phyloP scores from a whole-genome alignment of 2,888 invertebrate genomes.

The Drosophila anceps region DNA sequence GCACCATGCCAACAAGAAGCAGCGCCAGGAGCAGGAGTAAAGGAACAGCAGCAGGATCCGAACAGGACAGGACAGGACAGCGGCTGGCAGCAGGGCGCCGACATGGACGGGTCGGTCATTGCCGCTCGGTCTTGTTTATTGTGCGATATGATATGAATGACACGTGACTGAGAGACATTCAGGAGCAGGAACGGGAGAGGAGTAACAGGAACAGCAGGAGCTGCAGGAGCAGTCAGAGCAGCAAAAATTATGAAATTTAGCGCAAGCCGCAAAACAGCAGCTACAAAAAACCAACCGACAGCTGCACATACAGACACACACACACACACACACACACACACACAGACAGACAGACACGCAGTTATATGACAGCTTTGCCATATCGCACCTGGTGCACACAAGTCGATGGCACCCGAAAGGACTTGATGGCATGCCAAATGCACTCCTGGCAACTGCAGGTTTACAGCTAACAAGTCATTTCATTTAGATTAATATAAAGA shows the following conservation, averaged over 20 bases:
- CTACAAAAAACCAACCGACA: conserved; percentile 31
- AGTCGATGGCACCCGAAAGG: conserved; percentile 21
- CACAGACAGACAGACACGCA: conserved; percentile 28
- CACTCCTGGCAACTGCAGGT: neutral
- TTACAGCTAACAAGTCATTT: neutral
- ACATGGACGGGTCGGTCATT: conserved; percentile 28
- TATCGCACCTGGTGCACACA: conserved; percentile 78
- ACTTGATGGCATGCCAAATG: conserved; percentile 13
- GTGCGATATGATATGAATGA: conserved; percentile 78
- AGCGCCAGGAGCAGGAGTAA: neutral
- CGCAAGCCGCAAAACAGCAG: conserved; percentile 64
- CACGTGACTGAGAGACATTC: conserved; percentile 70
- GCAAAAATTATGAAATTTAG: conserved; percentile 79
- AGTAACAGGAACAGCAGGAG: neutral
- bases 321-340: conserved; percentile 5
- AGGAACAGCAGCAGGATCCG: neutral
- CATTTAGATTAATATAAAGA: neutral
- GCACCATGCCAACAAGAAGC: conserved; percentile 66
- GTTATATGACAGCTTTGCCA: conserved; percentile 57
- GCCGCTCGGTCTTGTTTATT: conserved; percentile 67
- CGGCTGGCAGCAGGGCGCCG: conserved; percentile 4
- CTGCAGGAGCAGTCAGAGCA: conserved; percentile 13
- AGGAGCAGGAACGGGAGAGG: conserved; percentile 21
- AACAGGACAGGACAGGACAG: neutral
- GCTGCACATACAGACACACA: conserved; percentile 15